These are phyloP conservation scores for Choreutis nemorana DNA, from an alignment of 2,888 invertebrate genomes.

Conservation along the genomic window DNA sequence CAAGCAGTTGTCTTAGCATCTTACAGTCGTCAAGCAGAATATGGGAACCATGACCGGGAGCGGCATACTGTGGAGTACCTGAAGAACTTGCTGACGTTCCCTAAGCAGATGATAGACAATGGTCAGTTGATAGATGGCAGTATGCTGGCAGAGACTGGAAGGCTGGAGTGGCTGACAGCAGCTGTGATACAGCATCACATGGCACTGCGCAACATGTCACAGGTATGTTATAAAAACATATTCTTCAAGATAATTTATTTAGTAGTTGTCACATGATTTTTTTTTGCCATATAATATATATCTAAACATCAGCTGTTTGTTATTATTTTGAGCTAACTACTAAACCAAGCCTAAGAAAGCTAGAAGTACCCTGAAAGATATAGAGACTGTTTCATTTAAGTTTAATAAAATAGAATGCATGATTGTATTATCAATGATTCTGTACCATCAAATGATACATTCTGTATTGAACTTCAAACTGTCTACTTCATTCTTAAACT, in stretches of 20 bases:
- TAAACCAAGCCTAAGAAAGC: too few species aligned
- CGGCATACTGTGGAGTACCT: slow-evolving; percentile 91
- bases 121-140: slow-evolving; percentile 54
- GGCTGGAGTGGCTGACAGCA: slow-evolving; percentile 78
- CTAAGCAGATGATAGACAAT: slow-evolving; percentile 76
- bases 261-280: too few species aligned
- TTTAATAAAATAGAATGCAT: too few species aligned
- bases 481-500: too few species aligned
- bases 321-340: too few species aligned
- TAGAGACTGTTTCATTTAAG: too few species aligned
- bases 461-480: too few species aligned
- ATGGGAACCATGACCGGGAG: slow-evolving; percentile 88
- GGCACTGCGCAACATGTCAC: slow-evolving; percentile 75
- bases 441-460: too few species aligned
- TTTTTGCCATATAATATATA: too few species aligned
- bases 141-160: slow-evolving; percentile 70
- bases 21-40: slow-evolving; percentile 96
- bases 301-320: too few species aligned
- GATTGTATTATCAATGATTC: too few species aligned
- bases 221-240: slow-evolving; percentile 48
- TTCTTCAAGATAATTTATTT: background rate
- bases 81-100: slow-evolving; percentile 90
- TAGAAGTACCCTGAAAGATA: too few species aligned
- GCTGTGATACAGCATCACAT: slow-evolving; percentile 81
- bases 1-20: slow-evolving; percentile 92